Evolutionary conservation across 2,888 invertebrate genomes (phyloP), one percentile per base, ranked within the genome.

Genomic region (Kryphioiulus occultus): DNA sequence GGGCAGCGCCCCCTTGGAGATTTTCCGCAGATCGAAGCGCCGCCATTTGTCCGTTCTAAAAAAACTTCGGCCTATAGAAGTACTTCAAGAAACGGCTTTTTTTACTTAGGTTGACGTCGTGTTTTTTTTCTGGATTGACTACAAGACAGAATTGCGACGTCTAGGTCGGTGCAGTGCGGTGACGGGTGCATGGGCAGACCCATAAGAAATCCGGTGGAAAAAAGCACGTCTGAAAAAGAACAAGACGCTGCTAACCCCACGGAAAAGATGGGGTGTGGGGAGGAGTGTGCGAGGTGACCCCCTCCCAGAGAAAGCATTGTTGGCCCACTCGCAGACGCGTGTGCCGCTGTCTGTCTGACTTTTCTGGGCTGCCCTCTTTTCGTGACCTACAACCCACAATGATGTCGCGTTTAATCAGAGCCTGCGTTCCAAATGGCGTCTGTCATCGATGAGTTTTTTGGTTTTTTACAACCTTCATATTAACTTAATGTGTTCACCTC

Each of bases 271-370:
- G 68, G 68, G 68, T 68, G n/a, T 68, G 12, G 68, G 26, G 26
- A 26, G 12, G 47, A 47, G 47, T 47, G 47, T 17, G 17, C 19
- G 15, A 47, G 47, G 12, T 26, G 26, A 68, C 68, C 68, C 47
- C 68, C 68, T 68, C 68, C 68, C 68, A 26, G 26, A 26, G n/a
- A 68, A 68, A 9, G 68, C 68, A 26, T 68, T 68, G 68, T 68
- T 68, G 68, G 68, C 26, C 68, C 68, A 68, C 68, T 68, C 26
- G 68, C 68, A 68, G 68, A 68, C 68, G 68, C 68, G 68, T 68
- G 68, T 68, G 26, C 68, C 68, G 26, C 68, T 68, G 68, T 68
- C 68, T 68, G 68, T 68, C 68, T 68, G 68, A 68, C 68, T 68
- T 68, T 68, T 68, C 68, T 68, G 68, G 68, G 26, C 68, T 26